Conservation (phyloP, 2,888 invertebrate genomes). For the Pardosa pseudoannulata region DNA sequence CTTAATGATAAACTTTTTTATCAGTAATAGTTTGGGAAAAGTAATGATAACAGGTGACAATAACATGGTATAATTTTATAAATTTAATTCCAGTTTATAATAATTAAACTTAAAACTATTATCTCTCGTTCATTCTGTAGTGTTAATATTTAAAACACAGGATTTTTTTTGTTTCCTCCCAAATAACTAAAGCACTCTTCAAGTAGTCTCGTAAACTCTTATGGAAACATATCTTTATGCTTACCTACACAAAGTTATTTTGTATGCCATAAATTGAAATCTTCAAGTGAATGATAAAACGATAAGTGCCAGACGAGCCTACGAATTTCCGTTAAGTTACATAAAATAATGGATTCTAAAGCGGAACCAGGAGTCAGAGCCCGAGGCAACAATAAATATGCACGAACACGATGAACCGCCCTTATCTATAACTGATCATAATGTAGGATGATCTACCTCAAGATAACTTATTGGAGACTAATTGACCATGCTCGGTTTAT, state of each 20-base stretch:
- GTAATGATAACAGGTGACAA: no score
- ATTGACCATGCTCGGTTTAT: constrained; percentile 21
- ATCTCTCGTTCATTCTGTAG: no score
- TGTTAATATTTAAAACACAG: no score
- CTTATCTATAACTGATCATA: constrained; percentile 20
- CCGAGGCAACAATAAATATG: neutral
- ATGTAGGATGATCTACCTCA: neutral
- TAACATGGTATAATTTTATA: no score
- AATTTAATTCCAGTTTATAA: no score
- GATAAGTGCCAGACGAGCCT: neutral
- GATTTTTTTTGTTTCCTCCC: no score
- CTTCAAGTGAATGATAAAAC: neutral
- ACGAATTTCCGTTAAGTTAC: neutral
- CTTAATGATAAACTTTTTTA: no score
- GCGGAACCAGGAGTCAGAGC: constrained; percentile 7
- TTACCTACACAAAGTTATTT: neutral
- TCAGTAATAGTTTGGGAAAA: no score
- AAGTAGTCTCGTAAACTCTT: no score
- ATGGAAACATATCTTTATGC: no score
- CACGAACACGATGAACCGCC: neutral
- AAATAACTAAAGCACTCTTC: no score
- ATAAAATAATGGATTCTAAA: constrained; percentile 5
- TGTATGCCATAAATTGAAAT: neutral
- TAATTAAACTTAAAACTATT: no score
- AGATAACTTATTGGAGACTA: constrained; percentile 24